A percentile compares a stretch with the other conserved stretches of the same genome.
Conservation (phyloP, 1,140 invertebrate genomes). For the Leptoteleia sp. region DNA sequence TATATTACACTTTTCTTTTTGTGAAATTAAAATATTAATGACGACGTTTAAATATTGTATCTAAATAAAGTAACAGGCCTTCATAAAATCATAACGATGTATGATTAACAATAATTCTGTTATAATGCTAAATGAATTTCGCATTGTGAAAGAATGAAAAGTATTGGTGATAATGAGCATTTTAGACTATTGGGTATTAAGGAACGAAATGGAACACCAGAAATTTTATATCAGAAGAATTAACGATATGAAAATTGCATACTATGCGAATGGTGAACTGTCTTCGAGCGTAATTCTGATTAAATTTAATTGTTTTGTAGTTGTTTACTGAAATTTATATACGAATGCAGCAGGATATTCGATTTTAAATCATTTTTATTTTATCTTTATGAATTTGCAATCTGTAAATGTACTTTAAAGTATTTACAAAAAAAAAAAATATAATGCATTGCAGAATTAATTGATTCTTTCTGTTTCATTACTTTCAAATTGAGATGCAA, state of each 20-base stretch:
- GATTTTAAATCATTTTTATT: slow-evolving; percentile 18
- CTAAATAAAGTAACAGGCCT: not conserved
- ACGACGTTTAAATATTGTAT: slow-evolving; percentile 12
- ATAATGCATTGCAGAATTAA: slow-evolving; percentile 51
- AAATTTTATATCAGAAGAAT: not conserved
- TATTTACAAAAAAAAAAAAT: slow-evolving; percentile 60
- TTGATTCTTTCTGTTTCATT: not conserved
- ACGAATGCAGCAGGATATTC: slow-evolving; percentile 42
- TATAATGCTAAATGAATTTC: slow-evolving; percentile 4
- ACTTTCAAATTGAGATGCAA: no score
- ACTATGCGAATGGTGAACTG: not conserved
- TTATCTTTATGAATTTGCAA: slow-evolving; percentile 35
- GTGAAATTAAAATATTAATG: slow-evolving; percentile 5
- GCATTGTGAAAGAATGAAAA: not conserved
- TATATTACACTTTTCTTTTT: no score
- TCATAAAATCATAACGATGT: slow-evolving; percentile 7
- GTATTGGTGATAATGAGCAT: not conserved
- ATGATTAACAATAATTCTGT: slow-evolving; percentile 3
- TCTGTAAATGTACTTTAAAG: slow-evolving; percentile 51
- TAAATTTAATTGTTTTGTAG: slow-evolving; percentile 32
- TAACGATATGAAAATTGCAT: not conserved
- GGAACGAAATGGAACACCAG: not conserved
- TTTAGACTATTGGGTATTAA: not conserved
- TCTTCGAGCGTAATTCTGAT: slow-evolving; percentile 8
- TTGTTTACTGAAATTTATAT: slow-evolving; percentile 40